Conservation (phyloP, 2,888 invertebrate genomes). For the Brachyopa scutellaris region DNA sequence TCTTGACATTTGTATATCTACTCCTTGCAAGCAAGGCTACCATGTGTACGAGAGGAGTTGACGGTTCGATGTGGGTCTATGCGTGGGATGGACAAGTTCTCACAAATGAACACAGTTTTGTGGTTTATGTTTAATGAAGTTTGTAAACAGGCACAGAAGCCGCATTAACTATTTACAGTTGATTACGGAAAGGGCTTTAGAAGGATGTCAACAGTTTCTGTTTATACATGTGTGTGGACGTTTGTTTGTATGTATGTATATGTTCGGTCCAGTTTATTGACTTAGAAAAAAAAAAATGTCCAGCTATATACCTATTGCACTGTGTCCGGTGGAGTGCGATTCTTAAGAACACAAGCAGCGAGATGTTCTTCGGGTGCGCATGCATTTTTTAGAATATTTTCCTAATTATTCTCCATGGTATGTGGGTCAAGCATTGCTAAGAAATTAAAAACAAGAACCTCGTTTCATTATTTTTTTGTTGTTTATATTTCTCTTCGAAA, state of each 20-base stretch:
- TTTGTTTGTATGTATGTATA: conserved; percentile 11
- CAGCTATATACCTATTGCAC: neutral
- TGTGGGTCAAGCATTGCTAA: conserved; percentile 66
- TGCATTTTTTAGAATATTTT: conserved; percentile 65
- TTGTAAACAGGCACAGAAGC: conserved; percentile 71
- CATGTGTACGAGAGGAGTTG: conserved; percentile 29
- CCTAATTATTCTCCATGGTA: conserved; percentile 61
- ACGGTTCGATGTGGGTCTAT: conserved; percentile 49
- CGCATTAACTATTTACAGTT: conserved; percentile 71
- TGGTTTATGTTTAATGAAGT: conserved; percentile 71
- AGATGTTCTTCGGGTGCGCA: conserved; percentile 26
- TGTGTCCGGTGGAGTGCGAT: conserved; percentile 50
- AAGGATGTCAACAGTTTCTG: conserved; percentile 68
- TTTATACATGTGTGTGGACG: conserved; percentile 32
- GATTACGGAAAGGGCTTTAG: conserved; percentile 63
- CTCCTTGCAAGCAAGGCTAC: conserved; percentile 40
- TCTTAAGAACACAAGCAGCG: conserved; percentile 33
- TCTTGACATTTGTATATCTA: conserved; percentile 69
- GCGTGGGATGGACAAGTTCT: conserved; percentile 70
- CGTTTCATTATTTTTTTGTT: conserved; percentile 19
- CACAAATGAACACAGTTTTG: conserved; percentile 72
- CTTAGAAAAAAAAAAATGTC: conserved; percentile 27
- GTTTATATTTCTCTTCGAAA: conserved; percentile 42
- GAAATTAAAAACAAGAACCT: conserved; percentile 52
- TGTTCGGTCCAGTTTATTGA: conserved; percentile 54